Percentiles rank a stretch among this genome's conserved stretches.
These are phyloP conservation scores for Electrophaes corylata DNA, from an alignment of 2,888 invertebrate species.

Conservation along the genomic window DNA sequence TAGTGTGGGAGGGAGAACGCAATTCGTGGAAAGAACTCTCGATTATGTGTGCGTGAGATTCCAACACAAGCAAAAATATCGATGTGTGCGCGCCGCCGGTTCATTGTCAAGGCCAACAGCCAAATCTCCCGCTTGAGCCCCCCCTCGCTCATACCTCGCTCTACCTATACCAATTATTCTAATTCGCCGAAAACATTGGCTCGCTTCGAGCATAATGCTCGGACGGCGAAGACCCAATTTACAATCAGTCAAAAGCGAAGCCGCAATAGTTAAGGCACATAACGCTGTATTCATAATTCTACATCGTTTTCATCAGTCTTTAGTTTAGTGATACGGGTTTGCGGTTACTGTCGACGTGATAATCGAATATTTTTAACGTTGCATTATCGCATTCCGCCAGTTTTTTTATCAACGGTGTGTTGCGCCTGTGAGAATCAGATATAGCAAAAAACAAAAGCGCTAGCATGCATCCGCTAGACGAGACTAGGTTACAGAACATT, in stretches of 20 bases:
- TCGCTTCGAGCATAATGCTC: slow-evolving; percentile 58
- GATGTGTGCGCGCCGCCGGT: slow-evolving; percentile 78
- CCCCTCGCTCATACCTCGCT: slow-evolving; percentile 60
- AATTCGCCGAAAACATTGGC: slow-evolving; percentile 65
- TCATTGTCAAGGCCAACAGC: slow-evolving; percentile 83
- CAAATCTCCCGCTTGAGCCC: slow-evolving; percentile 78
- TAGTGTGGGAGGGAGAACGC: slow-evolving; percentile 72
- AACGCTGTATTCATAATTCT: slow-evolving; percentile 42
- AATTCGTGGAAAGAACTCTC: slow-evolving; percentile 72
- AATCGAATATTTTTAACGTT: slow-evolving; percentile 70
- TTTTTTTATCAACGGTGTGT: slow-evolving; percentile 56
- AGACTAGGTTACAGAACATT: slow-evolving; percentile 42
- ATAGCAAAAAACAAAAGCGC: slow-evolving; percentile 45
- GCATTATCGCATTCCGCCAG: slow-evolving; percentile 62
- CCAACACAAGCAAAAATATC: slow-evolving; percentile 56
- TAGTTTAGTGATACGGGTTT: slow-evolving; percentile 47
- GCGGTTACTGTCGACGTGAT: slow-evolving; percentile 58
- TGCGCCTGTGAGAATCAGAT: slow-evolving; percentile 49
- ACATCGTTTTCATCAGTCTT: slow-evolving; percentile 43
- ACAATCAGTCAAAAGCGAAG: slow-evolving; percentile 39
- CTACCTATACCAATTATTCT: slow-evolving; percentile 68
- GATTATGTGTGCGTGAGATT: slow-evolving; percentile 63
- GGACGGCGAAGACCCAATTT: slow-evolving; percentile 46
- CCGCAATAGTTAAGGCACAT: slow-evolving; percentile 58
- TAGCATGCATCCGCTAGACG: slow-evolving; percentile 37